Evolutionary conservation across 2,888 invertebrate genomes (phyloP).

Genomic region (Dryobotodes eremita): DNA sequence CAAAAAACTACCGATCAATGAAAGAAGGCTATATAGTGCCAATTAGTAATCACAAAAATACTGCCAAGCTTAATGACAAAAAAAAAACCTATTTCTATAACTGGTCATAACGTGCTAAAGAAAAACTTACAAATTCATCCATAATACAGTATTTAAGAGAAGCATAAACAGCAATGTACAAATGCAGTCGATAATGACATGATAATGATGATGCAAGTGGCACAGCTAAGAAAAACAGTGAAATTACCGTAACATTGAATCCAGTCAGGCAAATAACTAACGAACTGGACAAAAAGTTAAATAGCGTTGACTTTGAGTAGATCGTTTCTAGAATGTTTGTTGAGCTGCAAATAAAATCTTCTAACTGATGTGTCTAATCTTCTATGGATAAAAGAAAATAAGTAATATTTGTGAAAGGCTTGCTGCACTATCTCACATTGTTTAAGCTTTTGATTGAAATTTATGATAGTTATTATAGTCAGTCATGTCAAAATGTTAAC

Average conservation of each 20-base stretch:
- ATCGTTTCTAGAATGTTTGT: conserved; percentile 73
- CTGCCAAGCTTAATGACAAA: background rate
- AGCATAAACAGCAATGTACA: background rate
- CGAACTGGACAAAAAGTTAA: conserved; percentile 78
- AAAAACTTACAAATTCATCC: background rate
- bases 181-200: conserved; percentile 29
- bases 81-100: too few species aligned
- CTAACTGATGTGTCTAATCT: background rate
- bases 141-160: too few species aligned
- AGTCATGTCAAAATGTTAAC: background rate
- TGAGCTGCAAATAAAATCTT: conserved; percentile 63
- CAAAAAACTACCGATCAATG: background rate
- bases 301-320: conserved; percentile 76
- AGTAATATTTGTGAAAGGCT: background rate
- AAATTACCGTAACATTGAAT: conserved; percentile 78
- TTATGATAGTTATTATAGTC: background rate
- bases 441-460: background rate
- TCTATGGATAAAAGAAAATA: too few species aligned
- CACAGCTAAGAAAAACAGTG: conserved; percentile 31
- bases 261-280: conserved; percentile 79
- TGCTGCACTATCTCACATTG: background rate
- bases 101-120: background rate
- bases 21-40: too few species aligned
- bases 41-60: background rate
- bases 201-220: conserved; percentile 24